Evolutionary conservation across 2,888 invertebrate species (phyloP).

Genomic region (Phengaris alcon): DNA sequence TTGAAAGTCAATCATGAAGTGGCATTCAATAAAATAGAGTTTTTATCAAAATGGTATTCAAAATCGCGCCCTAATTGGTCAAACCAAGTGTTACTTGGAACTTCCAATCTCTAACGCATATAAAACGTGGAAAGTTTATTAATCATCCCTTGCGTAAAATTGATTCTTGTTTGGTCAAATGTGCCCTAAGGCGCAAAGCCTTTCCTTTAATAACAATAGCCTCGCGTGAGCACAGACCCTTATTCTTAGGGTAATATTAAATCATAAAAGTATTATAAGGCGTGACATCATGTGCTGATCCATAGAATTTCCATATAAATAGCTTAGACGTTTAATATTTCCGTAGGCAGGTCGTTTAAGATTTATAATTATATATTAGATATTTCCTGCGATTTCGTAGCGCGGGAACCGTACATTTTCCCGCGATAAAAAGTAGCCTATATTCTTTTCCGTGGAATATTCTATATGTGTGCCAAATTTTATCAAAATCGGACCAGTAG

Average conservation of each 20-base stretch:
- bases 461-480: no score
- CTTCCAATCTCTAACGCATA: neutral
- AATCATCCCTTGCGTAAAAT: neutral
- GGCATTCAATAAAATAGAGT: no score
- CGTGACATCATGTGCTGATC: constrained; percentile 15
- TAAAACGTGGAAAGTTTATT: neutral
- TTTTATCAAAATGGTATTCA: no score
- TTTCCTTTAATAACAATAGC: neutral
- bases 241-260: constrained; percentile 16
- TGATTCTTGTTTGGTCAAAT: constrained; percentile 4
- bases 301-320: constrained; percentile 26
- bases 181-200: constrained; percentile 1
- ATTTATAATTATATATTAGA: neutral
- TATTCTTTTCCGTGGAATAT: no score
- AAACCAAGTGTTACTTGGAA: no score
- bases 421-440: no score
- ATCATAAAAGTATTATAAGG: constrained; percentile 16
- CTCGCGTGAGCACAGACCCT: constrained; percentile 5
- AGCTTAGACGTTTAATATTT: constrained; percentile 13
- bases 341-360: neutral
- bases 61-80: no score
- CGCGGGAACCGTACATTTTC: no score
- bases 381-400: no score
- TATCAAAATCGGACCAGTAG: no score
- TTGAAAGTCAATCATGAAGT: no score